Percentiles rank a stretch among this genome's conserved stretches.
phyloP scores from a whole-genome alignment of 2,113 vertebrate genomes.

The Poicephalus gulielmi region DNA sequence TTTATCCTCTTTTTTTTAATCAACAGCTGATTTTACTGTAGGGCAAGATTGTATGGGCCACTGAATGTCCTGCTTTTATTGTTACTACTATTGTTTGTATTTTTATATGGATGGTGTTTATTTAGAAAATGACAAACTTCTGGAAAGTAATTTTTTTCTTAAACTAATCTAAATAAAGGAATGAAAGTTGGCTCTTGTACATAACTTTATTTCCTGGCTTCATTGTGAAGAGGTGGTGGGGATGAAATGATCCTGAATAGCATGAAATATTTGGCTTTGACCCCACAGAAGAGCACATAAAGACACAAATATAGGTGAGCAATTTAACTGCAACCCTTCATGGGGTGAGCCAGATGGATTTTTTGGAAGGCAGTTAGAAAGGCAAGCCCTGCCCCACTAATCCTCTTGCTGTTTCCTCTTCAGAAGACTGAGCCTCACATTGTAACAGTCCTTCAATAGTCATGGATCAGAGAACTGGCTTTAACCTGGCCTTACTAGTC shows the following conservation, averaged over 20 bases:
- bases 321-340: not conserved
- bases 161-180: constrained; percentile 13
- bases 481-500: not conserved
- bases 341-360: not conserved
- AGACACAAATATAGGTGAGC: not conserved
- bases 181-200: not conserved
- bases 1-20: not conserved
- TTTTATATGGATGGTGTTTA: constrained; percentile 19
- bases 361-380: not conserved
- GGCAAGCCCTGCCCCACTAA: not conserved
- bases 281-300: not conserved
- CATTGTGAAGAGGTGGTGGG: rapidly evolving
- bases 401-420: not conserved
- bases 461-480: not conserved
- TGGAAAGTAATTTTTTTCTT: not conserved
- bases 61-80: not conserved
- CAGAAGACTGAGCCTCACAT: not conserved
- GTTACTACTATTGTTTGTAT: not conserved
- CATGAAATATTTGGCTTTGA: not conserved
- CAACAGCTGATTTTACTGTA: not conserved
- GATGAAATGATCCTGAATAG: not conserved
- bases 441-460: not conserved
- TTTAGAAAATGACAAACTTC: not conserved
- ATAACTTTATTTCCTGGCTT: not conserved
- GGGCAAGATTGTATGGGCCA: not conserved